phyloP scores from a whole-genome alignment of 1,140 invertebrate genomes.

The Neotoxoptera formosana region DNA sequence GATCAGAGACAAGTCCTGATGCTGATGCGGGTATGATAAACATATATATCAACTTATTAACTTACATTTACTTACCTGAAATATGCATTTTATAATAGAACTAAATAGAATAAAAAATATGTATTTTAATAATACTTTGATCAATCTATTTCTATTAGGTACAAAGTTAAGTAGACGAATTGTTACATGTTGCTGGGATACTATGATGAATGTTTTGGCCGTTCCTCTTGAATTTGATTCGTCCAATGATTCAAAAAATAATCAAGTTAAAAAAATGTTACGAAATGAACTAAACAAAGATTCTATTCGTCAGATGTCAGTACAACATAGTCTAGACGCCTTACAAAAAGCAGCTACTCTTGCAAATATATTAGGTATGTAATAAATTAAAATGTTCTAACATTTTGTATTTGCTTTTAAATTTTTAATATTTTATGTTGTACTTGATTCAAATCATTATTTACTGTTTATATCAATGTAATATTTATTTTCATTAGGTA shows the following conservation, averaged over 20 bases:
- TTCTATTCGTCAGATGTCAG: slow-evolving; percentile 74
- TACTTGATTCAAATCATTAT: not conserved
- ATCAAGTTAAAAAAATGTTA: slow-evolving; percentile 61
- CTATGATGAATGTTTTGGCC: slow-evolving; percentile 86
- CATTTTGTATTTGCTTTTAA: not conserved
- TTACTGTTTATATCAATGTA: not conserved
- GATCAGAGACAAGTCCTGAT: slow-evolving; percentile 73
- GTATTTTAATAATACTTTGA: not conserved
- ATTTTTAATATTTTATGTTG: not conserved
- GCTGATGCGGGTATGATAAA: slow-evolving; percentile 70
- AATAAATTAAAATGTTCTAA: not conserved
- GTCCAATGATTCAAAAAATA: slow-evolving; percentile 29
- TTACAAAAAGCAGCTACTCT: slow-evolving; percentile 75
- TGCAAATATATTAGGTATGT: slow-evolving; percentile 71
- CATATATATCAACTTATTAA: not conserved
- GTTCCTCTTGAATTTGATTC: slow-evolving; percentile 70
- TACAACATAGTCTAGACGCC: slow-evolving; percentile 86
- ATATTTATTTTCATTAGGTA: slow-evolving; percentile 64
- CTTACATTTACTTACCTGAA: not conserved
- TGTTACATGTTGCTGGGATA: slow-evolving; percentile 90
- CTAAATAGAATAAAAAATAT: not conserved
- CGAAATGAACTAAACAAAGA: slow-evolving; percentile 69
- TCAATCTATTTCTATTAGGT: slow-evolving; percentile 63
- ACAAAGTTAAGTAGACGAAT: slow-evolving; percentile 68
- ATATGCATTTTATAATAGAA: not conserved